These are phyloP conservation scores for Chrysotoxum bicinctum DNA, from an alignment of 2,888 invertebrate species.

Conservation along the genomic window DNA sequence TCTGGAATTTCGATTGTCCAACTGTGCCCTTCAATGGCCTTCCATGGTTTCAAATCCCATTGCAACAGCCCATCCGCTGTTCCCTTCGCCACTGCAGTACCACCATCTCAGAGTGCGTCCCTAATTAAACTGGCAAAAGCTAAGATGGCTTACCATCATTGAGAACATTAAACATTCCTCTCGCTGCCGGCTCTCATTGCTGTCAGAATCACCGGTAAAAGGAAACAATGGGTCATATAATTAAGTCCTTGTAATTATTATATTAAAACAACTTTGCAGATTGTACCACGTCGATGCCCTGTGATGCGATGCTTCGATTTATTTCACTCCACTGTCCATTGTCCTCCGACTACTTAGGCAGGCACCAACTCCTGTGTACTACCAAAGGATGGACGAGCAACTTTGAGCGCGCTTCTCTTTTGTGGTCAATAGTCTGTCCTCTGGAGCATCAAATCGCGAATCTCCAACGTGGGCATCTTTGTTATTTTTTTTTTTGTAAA, in stretches of 20 bases:
- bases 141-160: slow-evolving; percentile 20
- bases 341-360: slow-evolving; percentile 43
- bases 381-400: not conserved
- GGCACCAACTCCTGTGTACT: slow-evolving; percentile 16
- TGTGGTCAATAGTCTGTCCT: slow-evolving; percentile 36
- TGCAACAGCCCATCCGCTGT: not conserved
- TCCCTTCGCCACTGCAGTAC: not conserved
- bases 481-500: not conserved
- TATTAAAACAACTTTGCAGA: slow-evolving; percentile 68
- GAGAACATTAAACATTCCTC: slow-evolving; percentile 46
- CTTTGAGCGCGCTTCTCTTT: slow-evolving; percentile 49
- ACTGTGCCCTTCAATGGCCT: slow-evolving; percentile 14
- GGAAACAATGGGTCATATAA: slow-evolving; percentile 72
- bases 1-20: slow-evolving; percentile 54
- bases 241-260: slow-evolving; percentile 72
- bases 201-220: slow-evolving; percentile 40
- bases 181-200: not conserved
- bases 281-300: slow-evolving; percentile 42
- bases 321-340: slow-evolving; percentile 53
- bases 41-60: slow-evolving; percentile 24
- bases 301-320: slow-evolving; percentile 29
- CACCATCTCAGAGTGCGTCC: slow-evolving; percentile 4
- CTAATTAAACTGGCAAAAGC: slow-evolving; percentile 66
- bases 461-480: slow-evolving; percentile 42
- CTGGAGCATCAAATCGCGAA: slow-evolving; percentile 50